Conservation (phyloP, 2,888 invertebrate species). For the Uloborus plumipes region DNA sequence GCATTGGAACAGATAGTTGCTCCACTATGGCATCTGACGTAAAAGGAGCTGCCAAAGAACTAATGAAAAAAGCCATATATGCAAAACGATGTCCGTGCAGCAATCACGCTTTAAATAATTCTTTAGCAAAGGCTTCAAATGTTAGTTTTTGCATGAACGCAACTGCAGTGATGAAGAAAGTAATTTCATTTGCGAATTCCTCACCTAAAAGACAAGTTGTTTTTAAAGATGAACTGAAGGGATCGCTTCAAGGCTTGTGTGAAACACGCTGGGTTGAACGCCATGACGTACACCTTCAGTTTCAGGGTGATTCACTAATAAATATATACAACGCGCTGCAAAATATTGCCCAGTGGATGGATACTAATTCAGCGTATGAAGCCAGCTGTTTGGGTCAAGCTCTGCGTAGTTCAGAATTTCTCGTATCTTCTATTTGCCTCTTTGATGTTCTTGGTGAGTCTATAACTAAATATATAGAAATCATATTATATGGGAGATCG, state of each 20-base stretch:
- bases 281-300: conserved; percentile 9
- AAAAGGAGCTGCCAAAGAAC: neutral
- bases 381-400: neutral
- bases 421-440: neutral
- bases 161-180: conserved; percentile 3
- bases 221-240: neutral
- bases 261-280: conserved; percentile 1
- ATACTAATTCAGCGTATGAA: neutral
- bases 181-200: conserved; percentile 4
- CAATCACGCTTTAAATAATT: conserved; percentile 6
- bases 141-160: neutral
- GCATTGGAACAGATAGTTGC: neutral
- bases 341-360: neutral
- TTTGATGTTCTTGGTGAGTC: neutral
- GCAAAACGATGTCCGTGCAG: conserved; percentile 13
- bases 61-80: neutral
- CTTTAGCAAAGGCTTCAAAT: neutral
- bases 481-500: neutral
- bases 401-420: neutral
- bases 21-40: neutral
- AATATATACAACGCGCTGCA: neutral
- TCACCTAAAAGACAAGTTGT: conserved; percentile 1
- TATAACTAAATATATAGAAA: neutral
- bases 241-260: neutral
- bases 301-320: conserved; percentile 4